phyloP scores from a whole-genome alignment of 2,888 invertebrate species.

The Temnothorax unifasciatus region DNA sequence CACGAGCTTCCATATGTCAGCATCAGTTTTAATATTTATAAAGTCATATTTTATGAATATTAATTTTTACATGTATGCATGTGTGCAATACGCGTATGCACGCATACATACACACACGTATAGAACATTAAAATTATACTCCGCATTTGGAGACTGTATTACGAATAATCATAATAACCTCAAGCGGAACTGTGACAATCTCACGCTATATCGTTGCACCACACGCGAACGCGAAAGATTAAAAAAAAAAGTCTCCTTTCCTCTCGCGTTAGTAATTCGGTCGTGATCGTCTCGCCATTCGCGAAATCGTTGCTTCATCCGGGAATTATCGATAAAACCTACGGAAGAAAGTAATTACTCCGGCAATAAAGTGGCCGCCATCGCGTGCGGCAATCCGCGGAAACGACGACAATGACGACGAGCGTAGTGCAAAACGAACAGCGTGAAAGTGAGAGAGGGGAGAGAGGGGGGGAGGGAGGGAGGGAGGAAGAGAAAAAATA shows the following conservation, averaged over 20 bases:
- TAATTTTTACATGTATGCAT: neutral
- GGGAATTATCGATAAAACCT: constrained; percentile 48
- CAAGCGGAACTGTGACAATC: constrained; percentile 6
- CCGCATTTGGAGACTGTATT: neutral
- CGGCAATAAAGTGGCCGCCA: constrained; percentile 40
- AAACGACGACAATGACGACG: constrained; percentile 19
- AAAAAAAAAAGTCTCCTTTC: neutral
- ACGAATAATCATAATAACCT: constrained; percentile 7
- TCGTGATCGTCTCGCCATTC: constrained; percentile 19
- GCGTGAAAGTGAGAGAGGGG: neutral
- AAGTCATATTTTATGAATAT: neutral
- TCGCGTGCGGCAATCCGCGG: constrained; percentile 50
- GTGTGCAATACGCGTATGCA: neutral
- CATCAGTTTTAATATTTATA: constrained; percentile 19
- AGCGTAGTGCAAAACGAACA: constrained; percentile 13
- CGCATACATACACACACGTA: neutral
- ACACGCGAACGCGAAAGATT: neutral
- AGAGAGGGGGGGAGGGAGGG: neutral
- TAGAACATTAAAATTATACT: neutral
- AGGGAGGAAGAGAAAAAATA: constrained; percentile 17
- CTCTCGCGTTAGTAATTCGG: constrained; percentile 18
- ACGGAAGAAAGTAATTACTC: constrained; percentile 46
- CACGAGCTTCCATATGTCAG: neutral
- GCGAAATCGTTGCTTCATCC: constrained; percentile 26
- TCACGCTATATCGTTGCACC: constrained; percentile 25